Conservation (phyloP, 2,113 vertebrate genomes). For the Ceuthmochares aereus region DNA sequence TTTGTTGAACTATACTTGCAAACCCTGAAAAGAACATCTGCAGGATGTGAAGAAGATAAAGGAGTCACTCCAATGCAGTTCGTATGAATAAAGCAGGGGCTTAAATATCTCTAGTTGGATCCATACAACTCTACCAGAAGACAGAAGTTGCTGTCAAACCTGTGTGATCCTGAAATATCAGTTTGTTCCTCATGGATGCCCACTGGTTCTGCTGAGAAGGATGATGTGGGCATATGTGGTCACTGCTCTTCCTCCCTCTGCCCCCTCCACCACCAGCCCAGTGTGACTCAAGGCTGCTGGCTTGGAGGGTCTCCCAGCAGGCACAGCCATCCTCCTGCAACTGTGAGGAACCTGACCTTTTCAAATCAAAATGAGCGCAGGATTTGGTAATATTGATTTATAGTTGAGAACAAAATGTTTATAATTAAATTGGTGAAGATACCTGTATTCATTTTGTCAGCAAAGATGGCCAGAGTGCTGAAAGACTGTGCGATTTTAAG, state of each 20-base stretch:
- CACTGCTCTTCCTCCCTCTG: not conserved
- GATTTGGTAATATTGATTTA: not conserved
- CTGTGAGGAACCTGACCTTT: accelerated
- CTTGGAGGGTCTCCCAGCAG: not conserved
- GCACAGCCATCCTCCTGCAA: not conserved
- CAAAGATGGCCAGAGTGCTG: not conserved
- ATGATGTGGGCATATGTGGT: not conserved
- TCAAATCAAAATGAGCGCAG: accelerated
- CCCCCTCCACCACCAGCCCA: not conserved
- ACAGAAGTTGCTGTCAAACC: not conserved
- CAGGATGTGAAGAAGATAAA: not conserved
- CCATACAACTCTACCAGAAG: not conserved
- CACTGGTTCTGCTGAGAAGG: not conserved
- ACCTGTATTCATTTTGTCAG: not conserved
- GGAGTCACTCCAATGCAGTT: not conserved
- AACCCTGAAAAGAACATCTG: not conserved
- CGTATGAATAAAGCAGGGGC: not conserved
- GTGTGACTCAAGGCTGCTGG: not conserved
- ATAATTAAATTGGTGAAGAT: accelerated
- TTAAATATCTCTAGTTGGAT: not conserved
- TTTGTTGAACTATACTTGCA: not conserved
- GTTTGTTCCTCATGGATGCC: not conserved
- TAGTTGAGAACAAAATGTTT: not conserved
- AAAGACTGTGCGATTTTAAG: not conserved
- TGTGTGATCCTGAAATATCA: not conserved